These are phyloP conservation scores for Neoarius graeffei DNA, from an alignment of 2,113 vertebrate species.

Conservation along the genomic window DNA sequence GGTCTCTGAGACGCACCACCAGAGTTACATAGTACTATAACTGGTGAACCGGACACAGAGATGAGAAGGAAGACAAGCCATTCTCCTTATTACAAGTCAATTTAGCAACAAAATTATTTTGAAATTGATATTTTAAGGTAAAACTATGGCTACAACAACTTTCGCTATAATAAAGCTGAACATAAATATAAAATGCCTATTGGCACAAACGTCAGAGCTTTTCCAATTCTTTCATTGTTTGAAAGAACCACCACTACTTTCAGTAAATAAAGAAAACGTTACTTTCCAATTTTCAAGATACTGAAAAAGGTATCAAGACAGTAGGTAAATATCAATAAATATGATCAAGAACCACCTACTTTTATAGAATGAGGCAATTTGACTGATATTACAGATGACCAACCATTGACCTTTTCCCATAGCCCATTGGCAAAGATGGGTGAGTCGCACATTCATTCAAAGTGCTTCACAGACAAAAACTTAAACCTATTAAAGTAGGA, in stretches of 20 bases:
- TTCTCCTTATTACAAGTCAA: too few species aligned
- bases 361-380: neutral
- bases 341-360: neutral
- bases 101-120: too few species aligned
- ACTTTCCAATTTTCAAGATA: neutral
- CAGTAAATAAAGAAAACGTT: neutral
- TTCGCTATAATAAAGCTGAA: too few species aligned
- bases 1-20: too few species aligned
- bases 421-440: neutral
- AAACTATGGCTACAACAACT: too few species aligned
- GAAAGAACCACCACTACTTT: constrained; percentile 5
- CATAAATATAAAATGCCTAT: neutral
- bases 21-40: too few species aligned
- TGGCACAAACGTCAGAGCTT: neutral
- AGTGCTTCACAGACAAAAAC: neutral
- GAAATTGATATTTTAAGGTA: too few species aligned
- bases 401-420: neutral
- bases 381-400: neutral
- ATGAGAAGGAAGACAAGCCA: too few species aligned
- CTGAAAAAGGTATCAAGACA: neutral
- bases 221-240: neutral
- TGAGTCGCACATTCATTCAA: neutral
- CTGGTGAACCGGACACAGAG: too few species aligned
- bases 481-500: neutral
- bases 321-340: neutral